Base-by-base conservation (phyloP, 1,140 invertebrate species). In the Branchinecta lindahli region DNA sequence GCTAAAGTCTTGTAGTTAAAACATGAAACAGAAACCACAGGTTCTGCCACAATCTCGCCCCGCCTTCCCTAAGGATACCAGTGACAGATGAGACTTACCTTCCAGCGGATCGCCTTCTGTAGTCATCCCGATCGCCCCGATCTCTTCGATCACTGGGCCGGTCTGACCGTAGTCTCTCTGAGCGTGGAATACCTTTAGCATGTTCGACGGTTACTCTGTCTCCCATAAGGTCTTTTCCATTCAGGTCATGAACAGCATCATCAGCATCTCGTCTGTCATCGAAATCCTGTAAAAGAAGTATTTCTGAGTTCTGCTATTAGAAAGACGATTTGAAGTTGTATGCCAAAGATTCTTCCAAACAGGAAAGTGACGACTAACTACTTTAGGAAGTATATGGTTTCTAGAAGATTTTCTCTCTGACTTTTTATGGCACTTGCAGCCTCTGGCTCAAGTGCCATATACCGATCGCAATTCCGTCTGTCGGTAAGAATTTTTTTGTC, bases 181-280 rank as follows among this genome's bases (percentile, higher is more conserved):
- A 70, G 70, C 75, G 68, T 70, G 74, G 69, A 67, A 73, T 70
- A 46, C 73, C 74, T 21, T 70, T 67, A 46, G 72, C 75, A 52
- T 72, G 74, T 69, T 75, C 73, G 70, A 74, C 74, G 46, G 73
- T 73, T 15, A 74, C 75, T 74, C 73, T 75, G 68, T 84, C 83
- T 9, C 84, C 84, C 71, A 80, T 77, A 12, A 85, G 75, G 45
- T 85, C 83, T 73, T 81, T 80, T 1, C 84, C 84, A 77, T 86
- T 84, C 46, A 85, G 74, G 70, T 85, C 84, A 77, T 83, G 82
- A 12, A 85, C 82, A 18, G 84, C 84, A 78, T 86, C 84, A 75
- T 85, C 83, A 67, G 84, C 84, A 81, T 85, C 84, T 68, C 83
- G 76, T 70, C 80, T 77, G 72, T 84, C 81, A 71, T 85, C 84